Evolutionary conservation across 2,888 invertebrate species (phyloP), one percentile per base, ranked within the genome.

Genomic region (Drosophila longiperda): DNA sequence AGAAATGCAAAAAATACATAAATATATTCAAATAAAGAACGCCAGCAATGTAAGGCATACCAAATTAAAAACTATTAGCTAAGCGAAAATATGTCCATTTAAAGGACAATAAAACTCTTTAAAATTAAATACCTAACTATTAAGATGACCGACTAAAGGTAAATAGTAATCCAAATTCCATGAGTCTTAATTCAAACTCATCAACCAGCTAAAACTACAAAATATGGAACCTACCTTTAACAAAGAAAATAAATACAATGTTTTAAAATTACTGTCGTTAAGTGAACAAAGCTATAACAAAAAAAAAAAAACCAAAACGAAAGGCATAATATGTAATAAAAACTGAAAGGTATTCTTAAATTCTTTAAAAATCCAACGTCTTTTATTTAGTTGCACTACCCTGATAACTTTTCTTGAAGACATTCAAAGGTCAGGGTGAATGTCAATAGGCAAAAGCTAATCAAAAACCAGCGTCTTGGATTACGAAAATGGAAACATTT

Each of bases 81-180:
- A 83, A 90, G 81, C 45, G 61, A 74, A 77, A 69, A 81, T 81
- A 89, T 90, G 90, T 91, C 90, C 91, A 90, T 75, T 81, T 57
- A 78, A 73, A 67, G 90, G 91, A 91, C 91, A 90, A 91, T 87
- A 91, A 90, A 89, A 68, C 83, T 85, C 77, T 80, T 78, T 72
- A 70, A 71, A 79, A 76, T 76, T 73, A 74, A 48, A 61, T 59
- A 73, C 52, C 52, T 70, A 58, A 53, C 32, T 62, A 40, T 62
- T 73, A 72, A 79, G 78, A 67, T 53, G 65, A 59, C 48, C 64
- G 76, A 73, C 73, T 75, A 79, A 72, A 70, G 49, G 53, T 68
- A 54, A 74, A 75, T 32, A 63, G 52, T 53, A 61, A 87, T 65
- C 61, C 70, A 70, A 75, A 75, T 73, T 74, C 66, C 69, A 72